Evolutionary conservation across 2,797 vertebrate genomes (phyloP), one percentile per base, ranked within the genome.

Genomic region (Eutrigla gurnardus): DNA sequence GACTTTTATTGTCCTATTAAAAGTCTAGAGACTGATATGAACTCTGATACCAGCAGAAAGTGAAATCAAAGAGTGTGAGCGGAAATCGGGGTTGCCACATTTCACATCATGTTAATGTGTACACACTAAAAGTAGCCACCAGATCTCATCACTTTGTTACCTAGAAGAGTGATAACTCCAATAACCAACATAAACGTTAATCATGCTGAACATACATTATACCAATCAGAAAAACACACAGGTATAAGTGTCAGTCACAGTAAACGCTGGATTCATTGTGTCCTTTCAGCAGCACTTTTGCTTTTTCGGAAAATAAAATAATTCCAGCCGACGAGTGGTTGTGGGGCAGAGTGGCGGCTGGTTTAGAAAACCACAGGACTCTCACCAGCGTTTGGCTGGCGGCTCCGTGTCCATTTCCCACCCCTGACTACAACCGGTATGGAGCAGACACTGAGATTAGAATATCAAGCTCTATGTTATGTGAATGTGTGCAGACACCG

Each of bases 401-500:
- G 15, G 55, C 60, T 65, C 4, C 0, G 11, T 64, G 70, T 59
- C 77, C 12, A 79, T 62, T 64, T 78, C 62, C 45, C 53, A 68
- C n/a, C 2, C 33, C 9, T 45, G 25, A 53, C 53, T 37, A 18
- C 46, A 64, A 63, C 32, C 2, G 25, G 14, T 57, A 58, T 43
- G 49, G 43, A 74, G 42, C 60, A 50, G 39, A 73, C 73, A 67
- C 63, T 4, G 65, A 72, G 45, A 77, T 14, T 35, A 14, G 49
- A 73, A 80, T 54, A 64, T 69, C 11, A 36, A 66, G 57, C 52
- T 65, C 1, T 12, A 1, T 39, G 14, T 58, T 49, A 36, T 75
- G 47, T 57, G 77, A 54, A 66, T 5, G 3, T 42, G 60, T 50
- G 63, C 39, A 53, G 33, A 54, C 43, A 60, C 92, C 81, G 89